Evolutionary conservation across 2,888 invertebrate species (phyloP), one percentile per base, ranked within the genome.

Genomic region (Megamerina dolium): DNA sequence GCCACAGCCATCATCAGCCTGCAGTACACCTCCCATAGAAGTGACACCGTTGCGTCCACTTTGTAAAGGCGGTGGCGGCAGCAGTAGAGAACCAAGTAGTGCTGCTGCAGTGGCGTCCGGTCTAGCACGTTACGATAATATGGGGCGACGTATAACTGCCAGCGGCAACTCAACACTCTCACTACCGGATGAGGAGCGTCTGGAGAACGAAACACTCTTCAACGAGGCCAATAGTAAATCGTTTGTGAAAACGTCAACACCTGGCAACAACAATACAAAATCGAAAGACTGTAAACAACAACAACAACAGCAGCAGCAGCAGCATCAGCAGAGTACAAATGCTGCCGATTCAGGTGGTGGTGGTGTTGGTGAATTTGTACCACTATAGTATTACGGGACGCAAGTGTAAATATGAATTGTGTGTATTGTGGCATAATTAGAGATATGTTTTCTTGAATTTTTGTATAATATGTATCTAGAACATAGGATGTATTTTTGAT

Each of bases 131-230:
- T 23, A 23, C 23, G 91, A 92, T 73, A 90, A 90, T 73, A 87
- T 90, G 85, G 90, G 90, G 6, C 86, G 89, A 40, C 78, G 90
- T 52, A 87, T 90, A 39, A 91, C 90, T 9, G 89, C 89, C 26
- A 87, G 87, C 50, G 91, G 91, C 36, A 88, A 87, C 66, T 90
- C 90, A 8, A 87, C 86, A 19, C 81, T 89, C 65, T 89, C 89
- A 20, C 75, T 91, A 53, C 86, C 87, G 50, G 87, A 81, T 59
- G 77, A 76, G 53, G 72, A 74, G 40, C 57, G 58, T 10, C 51
- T 61, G 18, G 68, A 70, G 50, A 68, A 58, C 37, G 72, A 72
- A 50, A 69, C 64, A 10, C 59, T 64, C 3, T 71, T 69, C 46
- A 69, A 64, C 38, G 64, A 66, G 43, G 53, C 59, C 23, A 54